Percentiles rank a stretch among this genome's conserved stretches.
These are phyloP conservation scores for Nesogale talazaci DNA, from an alignment of 2,113 vertebrate genomes.

Conservation along the genomic window DNA sequence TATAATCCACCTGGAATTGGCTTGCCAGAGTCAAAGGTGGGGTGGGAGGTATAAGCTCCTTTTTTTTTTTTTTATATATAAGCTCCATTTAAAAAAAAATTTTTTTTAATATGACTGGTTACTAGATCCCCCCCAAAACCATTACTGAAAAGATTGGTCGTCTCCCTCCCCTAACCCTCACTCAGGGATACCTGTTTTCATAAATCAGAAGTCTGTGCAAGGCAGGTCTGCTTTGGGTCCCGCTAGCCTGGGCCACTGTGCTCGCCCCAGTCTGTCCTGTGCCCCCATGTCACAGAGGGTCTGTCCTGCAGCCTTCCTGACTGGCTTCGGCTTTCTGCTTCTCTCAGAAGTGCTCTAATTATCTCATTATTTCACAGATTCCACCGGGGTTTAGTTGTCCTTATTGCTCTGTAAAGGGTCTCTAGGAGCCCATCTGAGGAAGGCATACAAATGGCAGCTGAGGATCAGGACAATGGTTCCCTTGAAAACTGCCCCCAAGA, in stretches of 20 bases:
- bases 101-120: background rate
- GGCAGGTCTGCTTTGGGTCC: too few relatives aligned
- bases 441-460: too few relatives aligned
- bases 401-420: background rate
- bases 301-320: background rate
- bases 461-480: background rate
- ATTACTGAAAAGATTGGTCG: background rate
- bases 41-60: too few relatives aligned
- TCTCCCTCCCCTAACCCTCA: background rate
- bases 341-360: background rate
- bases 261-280: too few relatives aligned
- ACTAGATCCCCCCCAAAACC: background rate
- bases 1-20: background rate
- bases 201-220: background rate
- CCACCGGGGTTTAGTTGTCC: background rate
- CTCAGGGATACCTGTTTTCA: background rate
- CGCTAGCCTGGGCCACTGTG: too few relatives aligned
- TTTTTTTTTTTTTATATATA: too few relatives aligned
- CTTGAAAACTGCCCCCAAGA: background rate
- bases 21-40: background rate
- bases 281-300: too few relatives aligned
- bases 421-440: background rate
- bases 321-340: background rate
- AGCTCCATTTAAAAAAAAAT: too few relatives aligned
- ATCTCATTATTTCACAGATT: background rate